phyloP scores from a whole-genome alignment of 53 echinoderm and acorn worm species.

The Zoroaster sp. region DNA sequence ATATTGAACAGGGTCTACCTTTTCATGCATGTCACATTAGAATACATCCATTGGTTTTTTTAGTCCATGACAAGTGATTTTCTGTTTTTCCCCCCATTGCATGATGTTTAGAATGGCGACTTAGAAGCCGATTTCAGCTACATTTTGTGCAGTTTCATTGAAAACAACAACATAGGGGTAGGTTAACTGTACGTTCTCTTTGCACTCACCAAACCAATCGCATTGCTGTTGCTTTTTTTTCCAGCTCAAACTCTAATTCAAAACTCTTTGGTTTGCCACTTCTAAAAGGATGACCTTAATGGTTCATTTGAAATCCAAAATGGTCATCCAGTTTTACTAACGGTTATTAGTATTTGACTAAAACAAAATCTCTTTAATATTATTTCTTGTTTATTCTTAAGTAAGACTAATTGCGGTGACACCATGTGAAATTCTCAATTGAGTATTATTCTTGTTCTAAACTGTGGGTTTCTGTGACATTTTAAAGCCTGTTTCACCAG shows the following conservation, averaged over 20 bases:
- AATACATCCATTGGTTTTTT: no score
- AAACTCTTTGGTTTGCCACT: background rate
- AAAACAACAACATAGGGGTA: slow-evolving; percentile 44
- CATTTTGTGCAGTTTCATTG: slow-evolving; percentile 43
- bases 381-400: background rate
- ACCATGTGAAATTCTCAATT: no score
- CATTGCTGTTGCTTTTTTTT: background rate
- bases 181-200: background rate
- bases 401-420: no score
- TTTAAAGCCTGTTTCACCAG: background rate
- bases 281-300: background rate
- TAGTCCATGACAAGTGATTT: background rate
- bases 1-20: no score
- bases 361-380: background rate
- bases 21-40: no score
- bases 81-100: slow-evolving; percentile 20
- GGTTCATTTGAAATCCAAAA: background rate
- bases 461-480: background rate
- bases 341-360: background rate
- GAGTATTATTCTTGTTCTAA: background rate
- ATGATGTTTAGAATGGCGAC: slow-evolving; percentile 48
- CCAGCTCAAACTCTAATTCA: background rate
- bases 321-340: background rate
- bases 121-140: slow-evolving; percentile 17
- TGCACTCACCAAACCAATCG: background rate